These are phyloP conservation scores for Bombus ignitus DNA, from an alignment of 1,140 invertebrate genomes.

Conservation along the genomic window DNA sequence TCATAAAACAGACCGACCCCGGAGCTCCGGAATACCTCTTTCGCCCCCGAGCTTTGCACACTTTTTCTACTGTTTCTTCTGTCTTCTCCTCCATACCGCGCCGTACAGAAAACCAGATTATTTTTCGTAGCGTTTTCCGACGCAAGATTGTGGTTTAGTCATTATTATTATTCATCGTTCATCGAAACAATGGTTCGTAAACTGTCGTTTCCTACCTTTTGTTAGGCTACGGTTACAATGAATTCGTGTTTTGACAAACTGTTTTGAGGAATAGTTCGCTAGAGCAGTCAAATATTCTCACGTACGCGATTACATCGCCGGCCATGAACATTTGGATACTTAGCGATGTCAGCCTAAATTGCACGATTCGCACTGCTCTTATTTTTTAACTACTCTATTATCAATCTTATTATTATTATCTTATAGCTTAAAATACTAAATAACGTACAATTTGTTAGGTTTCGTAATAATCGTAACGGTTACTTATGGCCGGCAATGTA, in stretches of 20 bases:
- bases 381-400: no score
- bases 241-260: neutral
- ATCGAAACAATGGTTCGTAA: neutral
- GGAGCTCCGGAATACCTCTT: neutral
- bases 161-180: neutral
- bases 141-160: neutral
- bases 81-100: neutral
- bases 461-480: no score
- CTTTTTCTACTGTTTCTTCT: neutral
- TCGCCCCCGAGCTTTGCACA: neutral
- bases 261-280: neutral
- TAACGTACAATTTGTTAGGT: no score
- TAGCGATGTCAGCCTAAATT: no score
- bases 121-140: neutral
- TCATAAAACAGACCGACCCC: neutral
- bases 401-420: no score
- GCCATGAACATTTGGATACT: no score
- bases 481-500: no score
- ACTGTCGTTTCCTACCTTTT: neutral
- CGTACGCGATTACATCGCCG: no score
- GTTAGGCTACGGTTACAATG: neutral
- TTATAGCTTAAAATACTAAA: no score
- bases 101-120: neutral
- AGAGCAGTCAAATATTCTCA: no score
- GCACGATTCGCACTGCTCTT: no score